Evolutionary conservation across 2,888 invertebrate genomes (phyloP), one percentile per base, ranked within the genome.

Genomic region (Altica lythri): DNA sequence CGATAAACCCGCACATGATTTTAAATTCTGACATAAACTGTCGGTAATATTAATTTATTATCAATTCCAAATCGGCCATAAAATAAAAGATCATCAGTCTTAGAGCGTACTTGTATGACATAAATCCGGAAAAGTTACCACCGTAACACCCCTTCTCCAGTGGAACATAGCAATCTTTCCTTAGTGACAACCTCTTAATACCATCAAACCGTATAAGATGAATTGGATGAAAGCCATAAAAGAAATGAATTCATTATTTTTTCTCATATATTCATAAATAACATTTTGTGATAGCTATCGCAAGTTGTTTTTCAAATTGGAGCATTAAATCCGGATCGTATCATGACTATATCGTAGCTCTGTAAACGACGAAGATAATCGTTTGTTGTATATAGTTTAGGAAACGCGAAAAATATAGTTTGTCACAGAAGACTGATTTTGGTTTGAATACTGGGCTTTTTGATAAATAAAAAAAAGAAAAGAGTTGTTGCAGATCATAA

Each of bases 341-440:
- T 57, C 55, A 51, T 29, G 25, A 56, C 48, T 53, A 55, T 58
- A 59, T 53, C 40, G 59, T 42, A 46, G 48, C 37, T 50, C 51
- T 53, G 53, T 64, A 57, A 64, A 64, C 58, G 58, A 55, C 55
- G 34, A 47, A 53, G 58, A 61, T 62, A 53, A 61, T 62, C 61
- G 58, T 64, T 45, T 13, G 25, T 40, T 22, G 6, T 19, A 40
- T 40, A 40, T 40, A 40, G 40, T 40, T 13, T 13, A 9, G 40
- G 19, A 9, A 40, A 40, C 19, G 22, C 4, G 13, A 13, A 22
- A 14, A 34, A n/a, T n/a, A n/a, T n/a, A n/a, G n/a, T n/a, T n/a
- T n/a, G n/a, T n/a, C n/a, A n/a, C n/a, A n/a, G n/a, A n/a, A n/a
- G n/a, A n/a, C n/a, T n/a, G n/a, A n/a, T n/a, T n/a, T n/a, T n/a